Conservation (phyloP, 2,888 invertebrate species). For the Clusia tigrina region DNA sequence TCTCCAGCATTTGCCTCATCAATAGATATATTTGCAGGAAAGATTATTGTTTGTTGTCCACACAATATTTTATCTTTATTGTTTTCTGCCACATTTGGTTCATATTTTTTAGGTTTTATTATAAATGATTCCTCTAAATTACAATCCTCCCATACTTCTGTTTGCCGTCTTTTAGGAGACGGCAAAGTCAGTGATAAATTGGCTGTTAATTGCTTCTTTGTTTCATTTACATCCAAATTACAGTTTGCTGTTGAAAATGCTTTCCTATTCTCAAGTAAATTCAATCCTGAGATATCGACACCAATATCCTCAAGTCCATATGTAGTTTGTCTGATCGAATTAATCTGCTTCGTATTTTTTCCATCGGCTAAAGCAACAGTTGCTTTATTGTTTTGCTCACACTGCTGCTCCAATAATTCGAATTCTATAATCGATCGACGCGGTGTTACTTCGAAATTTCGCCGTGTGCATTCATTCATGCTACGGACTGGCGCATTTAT, state of each 20-base stretch:
- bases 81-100: no score
- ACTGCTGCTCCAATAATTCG: constrained; percentile 38
- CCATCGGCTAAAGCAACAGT: neutral
- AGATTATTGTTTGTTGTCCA: no score
- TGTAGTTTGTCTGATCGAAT: neutral
- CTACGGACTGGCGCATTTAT: no score
- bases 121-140: constrained; percentile 26
- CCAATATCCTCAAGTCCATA: constrained; percentile 2
- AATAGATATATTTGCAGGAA: no score
- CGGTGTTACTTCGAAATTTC: constrained; percentile 37
- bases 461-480: no score
- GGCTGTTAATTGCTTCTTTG: constrained; percentile 31
- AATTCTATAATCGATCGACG: constrained; percentile 44
- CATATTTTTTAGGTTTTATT: no score
- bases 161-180: constrained; percentile 45
- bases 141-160: constrained; percentile 29
- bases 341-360: neutral
- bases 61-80: no score
- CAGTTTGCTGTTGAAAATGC: neutral
- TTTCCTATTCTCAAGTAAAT: neutral
- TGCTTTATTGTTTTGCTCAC: constrained; percentile 6
- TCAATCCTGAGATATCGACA: constrained; percentile 9
- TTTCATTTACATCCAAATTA: neutral
- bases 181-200: constrained; percentile 50
- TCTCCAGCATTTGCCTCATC: no score